A percentile compares a stretch with the other conserved stretches of the same genome.
phyloP scores from a whole-genome alignment of 2,888 invertebrate species.

The Chrysolina haemoptera region DNA sequence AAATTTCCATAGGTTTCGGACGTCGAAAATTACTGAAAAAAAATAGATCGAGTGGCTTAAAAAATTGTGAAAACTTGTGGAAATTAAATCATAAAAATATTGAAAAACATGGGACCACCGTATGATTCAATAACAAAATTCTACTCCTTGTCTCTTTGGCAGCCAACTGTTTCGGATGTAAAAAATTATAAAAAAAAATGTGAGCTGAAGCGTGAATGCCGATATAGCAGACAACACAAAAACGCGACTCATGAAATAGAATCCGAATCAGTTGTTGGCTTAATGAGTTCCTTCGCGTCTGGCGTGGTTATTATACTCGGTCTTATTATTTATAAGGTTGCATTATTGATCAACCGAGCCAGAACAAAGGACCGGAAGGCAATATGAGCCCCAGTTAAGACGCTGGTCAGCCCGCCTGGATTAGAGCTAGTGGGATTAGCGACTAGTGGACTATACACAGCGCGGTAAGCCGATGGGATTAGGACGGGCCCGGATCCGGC shows the following conservation, averaged over 20 bases:
- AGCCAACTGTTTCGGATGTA: too few species aligned
- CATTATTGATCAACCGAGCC: slow-evolving; percentile 69
- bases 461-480: slow-evolving; percentile 71
- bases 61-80: too few species aligned
- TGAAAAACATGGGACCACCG: too few species aligned
- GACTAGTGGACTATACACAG: slow-evolving; percentile 70
- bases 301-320: slow-evolving; percentile 62
- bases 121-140: too few species aligned
- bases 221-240: not conserved
- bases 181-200: too few species aligned
- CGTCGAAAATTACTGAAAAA: too few species aligned
- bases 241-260: slow-evolving; percentile 23
- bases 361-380: slow-evolving; percentile 70
- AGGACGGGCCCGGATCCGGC: slow-evolving; percentile 67
- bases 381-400: slow-evolving; percentile 71
- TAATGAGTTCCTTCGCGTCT: slow-evolving; percentile 43
- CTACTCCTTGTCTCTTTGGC: too few species aligned
- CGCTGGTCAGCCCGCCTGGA: slow-evolving; percentile 71
- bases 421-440: slow-evolving; percentile 71
- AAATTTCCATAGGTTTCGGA: too few species aligned
- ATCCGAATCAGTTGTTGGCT: slow-evolving; percentile 34
- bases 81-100: too few species aligned
- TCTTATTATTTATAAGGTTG: slow-evolving; percentile 71
- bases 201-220: too few species aligned
- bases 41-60: too few species aligned